A percentile compares a stretch with the other conserved stretches of the same genome.
Evolutionary conservation across 2,797 vertebrate genomes (phyloP).

Genomic region (Alfaro cultratus): DNA sequence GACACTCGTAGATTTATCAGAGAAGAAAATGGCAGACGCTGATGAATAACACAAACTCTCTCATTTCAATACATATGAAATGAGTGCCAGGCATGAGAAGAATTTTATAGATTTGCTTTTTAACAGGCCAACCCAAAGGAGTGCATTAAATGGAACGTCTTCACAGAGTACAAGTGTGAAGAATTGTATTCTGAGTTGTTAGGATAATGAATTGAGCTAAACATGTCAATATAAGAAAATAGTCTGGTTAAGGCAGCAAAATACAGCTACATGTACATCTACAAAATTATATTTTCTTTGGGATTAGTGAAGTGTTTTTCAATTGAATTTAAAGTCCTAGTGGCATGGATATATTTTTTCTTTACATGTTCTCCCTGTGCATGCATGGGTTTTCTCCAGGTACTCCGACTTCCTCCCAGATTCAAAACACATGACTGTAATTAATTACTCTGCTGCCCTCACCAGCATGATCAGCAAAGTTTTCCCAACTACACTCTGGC

Average conservation of each 20-base stretch:
- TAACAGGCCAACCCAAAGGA: not conserved
- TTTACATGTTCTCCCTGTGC: not conserved
- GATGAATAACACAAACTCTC: not conserved
- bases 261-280: not conserved
- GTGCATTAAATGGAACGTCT: not conserved
- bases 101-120: not conserved
- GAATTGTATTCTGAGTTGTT: not conserved
- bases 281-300: not conserved
- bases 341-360: too few relatives aligned
- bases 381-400: not conserved
- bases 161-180: not conserved
- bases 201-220: not conserved
- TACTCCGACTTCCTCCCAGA: not conserved
- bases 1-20: constrained; percentile 59
- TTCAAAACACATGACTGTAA: not conserved
- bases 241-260: not conserved
- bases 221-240: not conserved
- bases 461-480: constrained; percentile 50
- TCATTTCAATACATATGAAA: not conserved
- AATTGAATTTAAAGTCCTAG: not conserved
- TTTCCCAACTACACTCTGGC: constrained; percentile 57
- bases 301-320: not conserved
- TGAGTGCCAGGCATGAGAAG: not conserved
- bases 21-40: constrained; percentile 39
- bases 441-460: constrained; percentile 32